Conservation (phyloP, 2,797 vertebrate genomes). For the Neostethus bicornis region DNA sequence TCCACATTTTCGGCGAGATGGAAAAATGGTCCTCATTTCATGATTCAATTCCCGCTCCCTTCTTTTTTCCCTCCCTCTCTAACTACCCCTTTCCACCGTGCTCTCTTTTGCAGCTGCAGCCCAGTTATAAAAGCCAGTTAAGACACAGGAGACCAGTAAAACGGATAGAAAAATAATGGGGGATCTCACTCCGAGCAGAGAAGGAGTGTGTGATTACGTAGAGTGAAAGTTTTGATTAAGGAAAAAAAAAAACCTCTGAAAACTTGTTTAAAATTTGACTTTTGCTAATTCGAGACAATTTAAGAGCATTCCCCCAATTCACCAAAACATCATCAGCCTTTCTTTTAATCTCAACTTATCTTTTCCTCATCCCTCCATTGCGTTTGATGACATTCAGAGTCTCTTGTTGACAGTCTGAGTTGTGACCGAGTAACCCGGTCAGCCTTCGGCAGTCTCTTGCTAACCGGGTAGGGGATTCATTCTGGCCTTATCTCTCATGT, state of each 20-base stretch:
- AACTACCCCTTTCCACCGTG: constrained; percentile 55
- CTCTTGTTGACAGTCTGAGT: constrained; percentile 44
- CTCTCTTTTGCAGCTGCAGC: constrained; percentile 69
- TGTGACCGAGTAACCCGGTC: constrained; percentile 32
- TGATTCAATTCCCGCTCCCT: constrained; percentile 76
- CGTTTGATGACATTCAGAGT: constrained; percentile 42
- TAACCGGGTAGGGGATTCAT: constrained; percentile 42
- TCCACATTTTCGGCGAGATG: constrained; percentile 66
- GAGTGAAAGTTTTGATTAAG: constrained; percentile 24
- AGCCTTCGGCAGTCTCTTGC: constrained; percentile 21
- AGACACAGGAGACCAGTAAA: constrained; percentile 74
- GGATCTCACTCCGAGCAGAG: constrained; percentile 23
- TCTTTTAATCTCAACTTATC: constrained; percentile 60
- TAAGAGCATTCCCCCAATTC: constrained; percentile 21
- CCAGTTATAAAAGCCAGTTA: constrained; percentile 69
- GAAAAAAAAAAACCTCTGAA: constrained; percentile 35
- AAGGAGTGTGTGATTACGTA: constrained; percentile 28
- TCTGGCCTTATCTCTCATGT: constrained; percentile 49
- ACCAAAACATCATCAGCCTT: constrained; percentile 38
- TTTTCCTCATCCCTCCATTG: constrained; percentile 47
- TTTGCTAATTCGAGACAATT: constrained; percentile 4
- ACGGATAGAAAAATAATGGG: constrained; percentile 59
- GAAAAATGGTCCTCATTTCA: constrained; percentile 83
- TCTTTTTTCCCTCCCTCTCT: constrained; percentile 54
- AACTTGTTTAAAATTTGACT: background rate